Conservation (phyloP, 1,140 invertebrate genomes). For the Temnothorax longispinosus region DNA sequence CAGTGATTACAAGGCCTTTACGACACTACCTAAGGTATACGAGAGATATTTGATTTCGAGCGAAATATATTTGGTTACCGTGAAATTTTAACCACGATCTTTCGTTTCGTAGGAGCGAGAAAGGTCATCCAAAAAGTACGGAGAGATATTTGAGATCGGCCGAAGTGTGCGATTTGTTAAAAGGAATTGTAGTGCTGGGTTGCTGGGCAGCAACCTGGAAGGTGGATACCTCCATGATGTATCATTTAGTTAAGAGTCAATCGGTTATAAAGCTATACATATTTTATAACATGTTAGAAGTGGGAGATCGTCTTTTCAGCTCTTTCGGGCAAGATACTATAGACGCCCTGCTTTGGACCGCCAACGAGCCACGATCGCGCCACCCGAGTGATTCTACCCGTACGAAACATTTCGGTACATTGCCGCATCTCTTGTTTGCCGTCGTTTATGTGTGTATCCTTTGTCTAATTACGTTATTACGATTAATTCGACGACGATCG, state of each 20-base stretch:
- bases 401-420: constrained; percentile 93
- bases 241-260: constrained; percentile 99
- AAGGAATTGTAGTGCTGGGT: constrained; percentile 94
- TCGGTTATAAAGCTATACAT: constrained; percentile 99
- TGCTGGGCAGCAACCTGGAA: constrained; percentile 95
- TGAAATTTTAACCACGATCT: constrained; percentile 20
- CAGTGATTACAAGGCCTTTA: constrained; percentile 90
- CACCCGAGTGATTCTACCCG: constrained; percentile 86
- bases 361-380: constrained; percentile 95
- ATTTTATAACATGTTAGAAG: constrained; percentile 99
- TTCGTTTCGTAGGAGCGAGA: constrained; percentile 75
- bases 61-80: neutral
- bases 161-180: constrained; percentile 98
- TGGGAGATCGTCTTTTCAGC: constrained; percentile 97
- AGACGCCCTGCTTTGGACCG: constrained; percentile 99
- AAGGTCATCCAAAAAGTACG: constrained; percentile 69
- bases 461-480: constrained; percentile 81
- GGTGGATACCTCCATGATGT: constrained; percentile 99
- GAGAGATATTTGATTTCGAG: neutral
- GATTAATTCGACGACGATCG: neutral
- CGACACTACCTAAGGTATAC: constrained; percentile 90
- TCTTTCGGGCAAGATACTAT: constrained; percentile 99
- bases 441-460: constrained; percentile 98
- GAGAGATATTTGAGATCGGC: constrained; percentile 91
- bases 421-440: constrained; percentile 96